Conservation (phyloP, 2,113 vertebrate species). For the Sinocyclocheilus maitianheensis region DNA sequence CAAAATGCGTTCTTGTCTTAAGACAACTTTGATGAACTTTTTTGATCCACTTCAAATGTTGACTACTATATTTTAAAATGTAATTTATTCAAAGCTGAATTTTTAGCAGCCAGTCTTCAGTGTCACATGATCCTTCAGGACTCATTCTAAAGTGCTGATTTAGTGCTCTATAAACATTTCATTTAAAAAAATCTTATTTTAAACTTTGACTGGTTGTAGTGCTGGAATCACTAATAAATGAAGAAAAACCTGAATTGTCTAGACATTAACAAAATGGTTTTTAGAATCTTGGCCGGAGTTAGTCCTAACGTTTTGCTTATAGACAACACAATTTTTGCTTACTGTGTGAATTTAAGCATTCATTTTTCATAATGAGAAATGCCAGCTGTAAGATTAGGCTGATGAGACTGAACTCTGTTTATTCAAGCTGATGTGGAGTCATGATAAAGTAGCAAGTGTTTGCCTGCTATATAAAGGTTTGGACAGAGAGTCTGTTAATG, state of each 20-base stretch:
- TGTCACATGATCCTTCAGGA: no score
- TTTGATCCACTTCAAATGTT: no score
- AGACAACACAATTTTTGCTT: not conserved
- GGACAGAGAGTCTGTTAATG: slow-evolving; percentile 36
- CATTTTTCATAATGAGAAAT: not conserved
- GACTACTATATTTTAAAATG: no score
- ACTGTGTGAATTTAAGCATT: not conserved
- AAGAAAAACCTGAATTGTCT: not conserved
- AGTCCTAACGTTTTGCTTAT: not conserved
- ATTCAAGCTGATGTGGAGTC: slow-evolving; percentile 2
- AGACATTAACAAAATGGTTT: not conserved
- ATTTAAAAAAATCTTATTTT: no score
- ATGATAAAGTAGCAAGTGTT: slow-evolving; percentile 30
- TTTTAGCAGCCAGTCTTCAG: no score
- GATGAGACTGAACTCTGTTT: not conserved
- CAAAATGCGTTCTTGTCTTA: no score
- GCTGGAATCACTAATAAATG: no score
- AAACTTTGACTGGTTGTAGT: no score
- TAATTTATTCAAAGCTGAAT: no score
- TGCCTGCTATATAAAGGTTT: slow-evolving; percentile 31
- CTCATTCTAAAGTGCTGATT: no score
- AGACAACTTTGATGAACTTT: no score
- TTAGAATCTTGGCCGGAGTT: not conserved
- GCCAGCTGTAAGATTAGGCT: not conserved
- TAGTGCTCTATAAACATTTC: no score